These are phyloP conservation scores for Aelia acuminata DNA, from an alignment of 2,888 invertebrate genomes.

Conservation along the genomic window DNA sequence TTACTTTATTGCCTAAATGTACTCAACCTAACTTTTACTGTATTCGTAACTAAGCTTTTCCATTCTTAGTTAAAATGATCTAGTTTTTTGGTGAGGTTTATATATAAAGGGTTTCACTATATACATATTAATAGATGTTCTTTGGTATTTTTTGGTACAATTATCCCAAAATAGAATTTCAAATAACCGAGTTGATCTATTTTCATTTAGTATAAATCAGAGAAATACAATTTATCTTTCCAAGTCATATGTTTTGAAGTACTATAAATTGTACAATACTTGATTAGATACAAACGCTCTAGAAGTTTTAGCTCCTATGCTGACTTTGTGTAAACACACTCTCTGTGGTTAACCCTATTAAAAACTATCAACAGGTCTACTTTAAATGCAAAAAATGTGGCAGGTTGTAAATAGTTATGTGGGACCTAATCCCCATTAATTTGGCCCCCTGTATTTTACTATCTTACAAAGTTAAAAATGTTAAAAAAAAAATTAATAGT, in stretches of 20 bases:
- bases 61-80: too few species aligned
- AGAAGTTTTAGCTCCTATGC: neutral
- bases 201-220: too few species aligned
- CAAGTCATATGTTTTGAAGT: neutral
- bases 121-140: too few species aligned
- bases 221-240: neutral
- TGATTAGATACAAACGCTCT: neutral
- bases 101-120: neutral
- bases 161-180: neutral
- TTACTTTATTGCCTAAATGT: neutral
- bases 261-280: neutral
- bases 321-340: neutral
- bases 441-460: neutral
- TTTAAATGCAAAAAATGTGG: neutral
- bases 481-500: neutral
- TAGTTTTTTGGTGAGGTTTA: neutral
- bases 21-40: neutral
- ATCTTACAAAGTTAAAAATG: neutral
- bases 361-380: neutral
- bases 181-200: neutral
- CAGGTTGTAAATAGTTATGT: neutral
- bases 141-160: too few species aligned
- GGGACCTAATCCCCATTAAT: neutral
- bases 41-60: too few species aligned
- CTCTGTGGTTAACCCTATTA: neutral